These are phyloP conservation scores for Syngnathus scovelli DNA, from an alignment of 2,113 vertebrate species.

Conservation along the genomic window DNA sequence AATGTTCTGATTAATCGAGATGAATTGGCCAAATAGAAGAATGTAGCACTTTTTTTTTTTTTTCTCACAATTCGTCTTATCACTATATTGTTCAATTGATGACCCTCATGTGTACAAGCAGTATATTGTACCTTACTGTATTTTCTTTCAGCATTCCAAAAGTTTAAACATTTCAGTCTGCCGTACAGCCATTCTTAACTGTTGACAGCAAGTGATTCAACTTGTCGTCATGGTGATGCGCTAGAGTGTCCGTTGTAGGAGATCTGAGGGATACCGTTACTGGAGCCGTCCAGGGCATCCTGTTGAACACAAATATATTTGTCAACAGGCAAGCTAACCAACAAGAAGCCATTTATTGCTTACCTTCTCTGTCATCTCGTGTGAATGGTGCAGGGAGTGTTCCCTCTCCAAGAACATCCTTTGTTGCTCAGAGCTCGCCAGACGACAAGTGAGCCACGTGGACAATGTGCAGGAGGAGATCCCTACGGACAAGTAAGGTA, in stretches of 20 bases:
- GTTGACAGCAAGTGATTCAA: slow-evolving; percentile 3
- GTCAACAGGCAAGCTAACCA: not conserved
- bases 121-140: slow-evolving; percentile 14
- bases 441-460: slow-evolving; percentile 94
- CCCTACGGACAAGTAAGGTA: slow-evolving; percentile 46
- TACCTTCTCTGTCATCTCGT: slow-evolving; percentile 97
- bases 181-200: slow-evolving; percentile 21
- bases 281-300: slow-evolving; percentile 91
- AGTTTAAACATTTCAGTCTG: slow-evolving; percentile 11
- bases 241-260: slow-evolving; percentile 81
- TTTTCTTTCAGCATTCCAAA: slow-evolving; percentile 36
- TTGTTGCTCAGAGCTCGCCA: slow-evolving; percentile 97
- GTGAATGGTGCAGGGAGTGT: slow-evolving; percentile 95
- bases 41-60: no score
- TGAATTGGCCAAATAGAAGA: no score
- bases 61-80: no score
- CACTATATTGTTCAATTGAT: not conserved
- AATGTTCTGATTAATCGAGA: no score
- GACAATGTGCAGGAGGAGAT: slow-evolving; percentile 92
- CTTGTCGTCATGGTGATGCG: slow-evolving; percentile 55
- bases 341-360: not conserved
- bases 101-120: no score
- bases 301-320: slow-evolving; percentile 53
- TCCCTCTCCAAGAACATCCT: slow-evolving; percentile 98
- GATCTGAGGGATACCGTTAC: slow-evolving; percentile 87